These are phyloP conservation scores for Siniperca obscura DNA, from an alignment of 2,797 vertebrate genomes.

Conservation along the genomic window DNA sequence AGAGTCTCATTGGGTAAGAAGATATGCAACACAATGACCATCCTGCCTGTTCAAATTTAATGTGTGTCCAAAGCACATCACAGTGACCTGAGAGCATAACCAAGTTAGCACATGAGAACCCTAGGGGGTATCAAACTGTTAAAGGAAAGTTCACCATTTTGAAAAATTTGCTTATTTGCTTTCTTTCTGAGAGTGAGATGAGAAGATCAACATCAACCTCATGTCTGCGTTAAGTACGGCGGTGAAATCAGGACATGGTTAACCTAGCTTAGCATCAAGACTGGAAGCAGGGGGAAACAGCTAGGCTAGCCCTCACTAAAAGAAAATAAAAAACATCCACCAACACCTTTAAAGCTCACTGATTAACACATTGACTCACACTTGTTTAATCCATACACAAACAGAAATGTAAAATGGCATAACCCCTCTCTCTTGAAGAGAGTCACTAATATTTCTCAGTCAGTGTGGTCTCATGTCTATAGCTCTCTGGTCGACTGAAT, in stretches of 20 bases:
- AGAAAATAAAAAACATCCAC: too few relatives aligned
- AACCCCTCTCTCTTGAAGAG: too few relatives aligned
- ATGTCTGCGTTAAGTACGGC: background rate
- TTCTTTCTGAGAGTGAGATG: background rate
- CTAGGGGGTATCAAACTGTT: background rate
- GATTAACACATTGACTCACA: too few relatives aligned
- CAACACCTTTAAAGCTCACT: too few relatives aligned
- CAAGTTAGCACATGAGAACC: background rate
- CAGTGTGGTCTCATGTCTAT: too few relatives aligned
- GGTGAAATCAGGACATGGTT: background rate
- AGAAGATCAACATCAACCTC: background rate
- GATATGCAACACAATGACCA: too few relatives aligned
- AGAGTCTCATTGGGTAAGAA: constrained; percentile 92
- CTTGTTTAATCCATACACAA: too few relatives aligned
- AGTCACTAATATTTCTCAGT: too few relatives aligned
- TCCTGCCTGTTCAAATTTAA: too few relatives aligned
- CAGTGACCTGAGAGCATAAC: background rate
- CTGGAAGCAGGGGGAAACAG: background rate
- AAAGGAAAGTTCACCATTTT: background rate
- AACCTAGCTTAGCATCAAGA: background rate
- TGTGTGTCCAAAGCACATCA: constrained; percentile 6
- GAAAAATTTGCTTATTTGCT: background rate
- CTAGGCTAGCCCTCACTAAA: background rate
- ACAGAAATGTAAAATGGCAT: too few relatives aligned
- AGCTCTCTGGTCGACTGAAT: too few relatives aligned